phyloP scores from a whole-genome alignment of 2,888 invertebrate species.

The Erannis defoliaria region DNA sequence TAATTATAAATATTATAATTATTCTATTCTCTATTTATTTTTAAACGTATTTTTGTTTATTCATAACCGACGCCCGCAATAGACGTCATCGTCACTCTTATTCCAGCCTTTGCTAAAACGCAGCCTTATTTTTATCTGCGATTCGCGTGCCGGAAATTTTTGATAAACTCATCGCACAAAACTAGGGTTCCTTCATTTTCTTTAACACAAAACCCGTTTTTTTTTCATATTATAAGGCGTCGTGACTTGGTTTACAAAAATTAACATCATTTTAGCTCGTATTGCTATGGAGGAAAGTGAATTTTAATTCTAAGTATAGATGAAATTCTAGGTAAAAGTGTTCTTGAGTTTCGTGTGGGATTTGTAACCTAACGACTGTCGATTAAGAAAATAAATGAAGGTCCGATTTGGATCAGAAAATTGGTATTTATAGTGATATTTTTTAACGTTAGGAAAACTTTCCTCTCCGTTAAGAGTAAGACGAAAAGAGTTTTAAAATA shows the following conservation, averaged over 20 bases:
- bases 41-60: too few species aligned
- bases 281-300: constrained; percentile 25
- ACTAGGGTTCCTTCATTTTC: constrained; percentile 19
- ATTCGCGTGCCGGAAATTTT: constrained; percentile 29
- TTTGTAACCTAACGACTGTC: constrained; percentile 17
- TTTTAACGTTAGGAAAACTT: too few species aligned
- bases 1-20: too few species aligned
- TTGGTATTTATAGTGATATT: too few species aligned
- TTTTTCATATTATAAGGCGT: constrained; percentile 2
- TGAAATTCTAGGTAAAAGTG: constrained; percentile 18
- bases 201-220: constrained; percentile 15
- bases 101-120: too few species aligned
- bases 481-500: too few species aligned
- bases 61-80: too few species aligned
- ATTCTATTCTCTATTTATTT: too few species aligned
- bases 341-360: constrained; percentile 4
- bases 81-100: too few species aligned
- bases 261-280: constrained; percentile 18
- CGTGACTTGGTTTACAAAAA: constrained; percentile 30
- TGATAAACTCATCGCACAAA: constrained; percentile 30
- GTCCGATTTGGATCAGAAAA: not conserved
- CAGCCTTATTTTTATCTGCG: constrained; percentile 2
- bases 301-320: constrained; percentile 28
- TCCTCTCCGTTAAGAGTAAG: too few species aligned
- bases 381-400: constrained; percentile 8